Base-by-base conservation (phyloP, 2,888 invertebrate species). In the Phaonia tiefii region DNA sequence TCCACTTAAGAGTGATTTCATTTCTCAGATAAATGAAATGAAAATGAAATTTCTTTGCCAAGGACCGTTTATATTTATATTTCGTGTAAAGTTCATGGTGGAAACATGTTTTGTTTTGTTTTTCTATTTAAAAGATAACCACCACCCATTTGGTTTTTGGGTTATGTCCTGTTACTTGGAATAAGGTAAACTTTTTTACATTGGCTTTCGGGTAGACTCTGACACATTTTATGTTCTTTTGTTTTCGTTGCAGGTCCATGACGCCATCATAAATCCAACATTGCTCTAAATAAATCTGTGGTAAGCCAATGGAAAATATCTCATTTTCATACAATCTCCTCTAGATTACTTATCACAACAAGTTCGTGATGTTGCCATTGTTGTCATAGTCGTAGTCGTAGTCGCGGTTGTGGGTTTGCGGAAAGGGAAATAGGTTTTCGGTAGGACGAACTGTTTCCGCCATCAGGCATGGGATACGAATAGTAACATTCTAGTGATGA, bases 11-110 rank as follows among this genome's bases (percentile, higher is more conserved):
- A 78, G 54, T 51, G 75, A 78, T 69, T 71, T 78, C 63, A 81
- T 81, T 81, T 78, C 72, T 13, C 39, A 72, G 72, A 81, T 75
- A 72, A 75, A 46, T 15, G 26, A 58, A 51, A 51, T 39, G 44
- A 71, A 76, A 76, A 74, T 71, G 60, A 75, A 44, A 60, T 77
- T 80, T 74, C 54, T 69, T 56, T 54, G 31, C 31, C 15, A 69
- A 67, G 51, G 51, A 67, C 54, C 54, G 39, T 56, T 77, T 73
- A 13, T 49, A 76, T 76, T n/a, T n/a, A n/a, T 65, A 74, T 67
- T 75, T 80, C 71, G n/a, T 78, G 70, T 75, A 56, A 63, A 66
- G 67, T 56, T 72, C 78, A 46, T 46, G 56, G 37, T 31, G 70
- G 70, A 73, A 73, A 76, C 69, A 49, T 73, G 17, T 20, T 75